phyloP scores from a whole-genome alignment of 2,888 invertebrate genomes.

The Meteorus cinctellus region DNA sequence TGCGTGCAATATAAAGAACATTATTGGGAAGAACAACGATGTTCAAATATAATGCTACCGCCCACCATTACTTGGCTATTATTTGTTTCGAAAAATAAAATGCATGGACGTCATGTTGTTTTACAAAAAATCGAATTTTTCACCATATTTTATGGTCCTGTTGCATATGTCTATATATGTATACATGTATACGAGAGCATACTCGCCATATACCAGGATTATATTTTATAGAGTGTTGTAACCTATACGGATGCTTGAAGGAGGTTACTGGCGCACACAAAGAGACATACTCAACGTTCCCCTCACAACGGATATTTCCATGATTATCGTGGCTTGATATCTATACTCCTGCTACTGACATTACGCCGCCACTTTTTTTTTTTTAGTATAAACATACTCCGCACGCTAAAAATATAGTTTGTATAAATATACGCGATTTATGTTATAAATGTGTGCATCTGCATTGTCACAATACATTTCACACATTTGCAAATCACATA shows the following conservation, averaged over 20 bases:
- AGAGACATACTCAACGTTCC: conserved; percentile 51
- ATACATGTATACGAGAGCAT: conserved; percentile 1
- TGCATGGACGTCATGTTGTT: too few species aligned
- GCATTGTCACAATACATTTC: neutral
- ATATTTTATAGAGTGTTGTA: conserved; percentile 5
- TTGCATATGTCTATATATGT: conserved; percentile 4
- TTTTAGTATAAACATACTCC: conserved; percentile 7
- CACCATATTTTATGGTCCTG: too few species aligned
- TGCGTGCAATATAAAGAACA: too few species aligned
- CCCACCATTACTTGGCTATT: too few species aligned
- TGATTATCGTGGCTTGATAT: conserved; percentile 62
- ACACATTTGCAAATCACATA: neutral
- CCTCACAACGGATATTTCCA: conserved; percentile 56
- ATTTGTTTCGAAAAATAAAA: too few species aligned
- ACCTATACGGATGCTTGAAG: conserved; percentile 31
- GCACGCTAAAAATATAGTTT: conserved; percentile 22
- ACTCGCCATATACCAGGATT: conserved; percentile 8
- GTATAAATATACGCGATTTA: neutral
- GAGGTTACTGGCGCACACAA: conserved; percentile 38
- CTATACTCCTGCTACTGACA: conserved; percentile 48
- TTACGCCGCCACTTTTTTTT: conserved; percentile 40
- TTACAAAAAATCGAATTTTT: too few species aligned
- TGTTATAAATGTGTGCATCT: neutral
- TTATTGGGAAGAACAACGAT: too few species aligned
- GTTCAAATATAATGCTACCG: too few species aligned